Conservation (phyloP, 1,140 invertebrate species). For the Pararge aegeria region DNA sequence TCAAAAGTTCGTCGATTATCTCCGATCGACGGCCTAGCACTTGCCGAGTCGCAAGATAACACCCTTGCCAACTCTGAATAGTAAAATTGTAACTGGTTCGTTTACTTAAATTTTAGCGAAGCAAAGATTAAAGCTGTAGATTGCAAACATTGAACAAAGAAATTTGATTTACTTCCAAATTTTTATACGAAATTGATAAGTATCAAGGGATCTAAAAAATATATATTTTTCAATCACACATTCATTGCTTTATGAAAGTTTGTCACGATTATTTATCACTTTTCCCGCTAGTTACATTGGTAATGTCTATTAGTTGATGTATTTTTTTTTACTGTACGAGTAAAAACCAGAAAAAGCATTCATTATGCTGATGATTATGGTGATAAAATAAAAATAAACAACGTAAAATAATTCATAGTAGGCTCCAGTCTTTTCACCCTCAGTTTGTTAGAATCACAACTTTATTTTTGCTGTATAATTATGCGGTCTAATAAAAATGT, state of each 20-base stretch:
- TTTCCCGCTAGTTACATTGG: too few relatives aligned
- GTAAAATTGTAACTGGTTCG: neutral
- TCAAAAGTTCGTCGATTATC: constrained; percentile 27
- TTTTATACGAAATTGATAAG: too few relatives aligned
- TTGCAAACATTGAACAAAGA: neutral
- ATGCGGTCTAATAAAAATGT: constrained; percentile 52
- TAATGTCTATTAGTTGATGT: too few relatives aligned
- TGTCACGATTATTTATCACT: too few relatives aligned
- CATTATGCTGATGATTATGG: too few relatives aligned
- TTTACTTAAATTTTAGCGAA: neutral
- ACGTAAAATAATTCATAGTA: neutral
- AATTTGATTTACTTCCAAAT: too few relatives aligned
- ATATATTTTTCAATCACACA: too few relatives aligned
- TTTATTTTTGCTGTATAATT: constrained; percentile 32
- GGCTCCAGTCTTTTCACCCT: constrained; percentile 22
- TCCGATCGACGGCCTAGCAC: constrained; percentile 29
- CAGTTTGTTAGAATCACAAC: constrained; percentile 15
- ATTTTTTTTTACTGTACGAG: too few relatives aligned
- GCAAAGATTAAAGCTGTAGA: neutral
- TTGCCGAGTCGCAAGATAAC: constrained; percentile 34
- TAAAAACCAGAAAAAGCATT: too few relatives aligned
- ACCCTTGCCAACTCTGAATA: constrained; percentile 18
- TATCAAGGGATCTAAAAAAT: too few relatives aligned
- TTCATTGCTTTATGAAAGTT: too few relatives aligned
- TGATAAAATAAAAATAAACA: too few relatives aligned